Conservation (phyloP, 2,113 vertebrate species). For the Callospermophilus lateralis region DNA sequence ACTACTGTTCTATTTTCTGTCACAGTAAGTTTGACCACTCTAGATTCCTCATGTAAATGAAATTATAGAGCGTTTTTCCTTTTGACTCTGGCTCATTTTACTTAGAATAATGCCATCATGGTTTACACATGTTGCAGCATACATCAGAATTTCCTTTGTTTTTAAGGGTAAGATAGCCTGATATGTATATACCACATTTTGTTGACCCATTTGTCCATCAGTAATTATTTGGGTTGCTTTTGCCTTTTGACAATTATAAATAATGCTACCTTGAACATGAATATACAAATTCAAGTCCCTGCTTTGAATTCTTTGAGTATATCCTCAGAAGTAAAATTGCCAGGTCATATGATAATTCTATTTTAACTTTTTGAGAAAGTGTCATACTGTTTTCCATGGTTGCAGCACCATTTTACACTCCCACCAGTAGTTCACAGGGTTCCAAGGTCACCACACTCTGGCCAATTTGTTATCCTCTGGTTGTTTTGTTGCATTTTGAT, state of each 20-base stretch:
- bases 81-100: constrained; percentile 3
- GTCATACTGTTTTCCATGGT: background rate
- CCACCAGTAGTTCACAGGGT: background rate
- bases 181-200: background rate
- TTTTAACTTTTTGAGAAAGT: constrained; percentile 36
- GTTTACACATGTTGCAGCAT: background rate
- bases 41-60: background rate
- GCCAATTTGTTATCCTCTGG: background rate
- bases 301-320: background rate
- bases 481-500: background rate
- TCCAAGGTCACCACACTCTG: background rate
- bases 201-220: background rate
- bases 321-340: background rate
- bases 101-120: background rate
- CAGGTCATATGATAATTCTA: background rate
- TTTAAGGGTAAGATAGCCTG: background rate
- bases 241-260: background rate
- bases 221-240: background rate
- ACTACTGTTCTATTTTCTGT: background rate
- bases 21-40: background rate
- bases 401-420: background rate
- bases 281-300: background rate
- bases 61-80: background rate
- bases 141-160: background rate
- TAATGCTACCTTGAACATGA: background rate